Evolutionary conservation across 92 coral and sea anemone species (phyloP).

Genomic region (Umimayanthus kanabou): DNA sequence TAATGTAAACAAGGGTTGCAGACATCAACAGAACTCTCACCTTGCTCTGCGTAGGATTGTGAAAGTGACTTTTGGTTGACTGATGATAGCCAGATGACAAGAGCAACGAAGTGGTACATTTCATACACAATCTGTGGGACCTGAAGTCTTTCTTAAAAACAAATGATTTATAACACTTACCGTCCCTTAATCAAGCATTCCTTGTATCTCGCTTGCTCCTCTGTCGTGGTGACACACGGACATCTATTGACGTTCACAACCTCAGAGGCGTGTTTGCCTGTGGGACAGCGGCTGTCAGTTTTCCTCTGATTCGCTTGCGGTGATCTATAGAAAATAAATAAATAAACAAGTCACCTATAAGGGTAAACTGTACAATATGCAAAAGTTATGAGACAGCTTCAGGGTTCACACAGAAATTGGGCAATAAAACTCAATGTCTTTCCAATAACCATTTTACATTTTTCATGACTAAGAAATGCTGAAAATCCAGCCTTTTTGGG

Average conservation of each 20-base stretch:
- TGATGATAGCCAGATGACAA: not conserved
- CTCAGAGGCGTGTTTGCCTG: constrained; percentile 23
- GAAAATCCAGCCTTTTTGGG: too few species aligned
- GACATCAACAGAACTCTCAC: too few species aligned
- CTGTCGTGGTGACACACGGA: constrained; percentile 7
- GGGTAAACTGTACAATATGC: not conserved
- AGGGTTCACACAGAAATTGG: too few species aligned
- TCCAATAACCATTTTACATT: too few species aligned
- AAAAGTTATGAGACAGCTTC: too few species aligned
- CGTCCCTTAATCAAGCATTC: constrained; percentile 2
- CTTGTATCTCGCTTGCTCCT: not conserved
- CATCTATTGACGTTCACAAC: constrained; percentile 14
- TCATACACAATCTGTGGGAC: not conserved
- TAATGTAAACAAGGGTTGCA: too few species aligned
- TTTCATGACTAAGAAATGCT: too few species aligned
- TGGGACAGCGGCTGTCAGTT: constrained; percentile 24
- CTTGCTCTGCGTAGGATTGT: too few species aligned
- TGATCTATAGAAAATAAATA: not conserved
- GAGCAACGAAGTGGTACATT: not conserved
- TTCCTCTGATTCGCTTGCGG: not conserved
- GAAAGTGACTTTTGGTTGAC: not conserved
- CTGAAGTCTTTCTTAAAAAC: not conserved
- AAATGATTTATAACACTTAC: not conserved
- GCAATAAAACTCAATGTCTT: too few species aligned
- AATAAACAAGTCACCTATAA: not conserved